These are phyloP conservation scores for Holcopasites calliopsidis DNA, from an alignment of 1,140 invertebrate species.

Conservation along the genomic window DNA sequence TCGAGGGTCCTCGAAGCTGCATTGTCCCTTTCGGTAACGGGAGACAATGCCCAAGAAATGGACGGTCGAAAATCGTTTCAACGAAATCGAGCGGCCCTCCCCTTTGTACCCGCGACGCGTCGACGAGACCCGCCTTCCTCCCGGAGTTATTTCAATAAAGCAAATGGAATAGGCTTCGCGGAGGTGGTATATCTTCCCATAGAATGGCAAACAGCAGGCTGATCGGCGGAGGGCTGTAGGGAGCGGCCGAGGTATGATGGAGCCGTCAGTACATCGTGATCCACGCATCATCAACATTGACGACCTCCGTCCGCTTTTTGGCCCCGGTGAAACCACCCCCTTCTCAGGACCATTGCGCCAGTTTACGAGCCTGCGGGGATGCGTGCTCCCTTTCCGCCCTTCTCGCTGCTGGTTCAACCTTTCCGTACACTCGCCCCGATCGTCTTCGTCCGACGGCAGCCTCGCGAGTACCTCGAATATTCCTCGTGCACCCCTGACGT, in stretches of 20 bases:
- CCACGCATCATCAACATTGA: conserved; percentile 79
- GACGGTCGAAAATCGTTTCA: conserved; percentile 45
- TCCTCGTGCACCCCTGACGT: conserved; percentile 65
- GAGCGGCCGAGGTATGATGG: conserved; percentile 55
- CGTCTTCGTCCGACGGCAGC: background rate
- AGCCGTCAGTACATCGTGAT: conserved; percentile 75
- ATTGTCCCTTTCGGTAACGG: no score
- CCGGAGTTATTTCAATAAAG: conserved; percentile 69
- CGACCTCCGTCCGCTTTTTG: conserved; percentile 75
- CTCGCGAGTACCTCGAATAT: conserved; percentile 8
- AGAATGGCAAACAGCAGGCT: conserved; percentile 43
- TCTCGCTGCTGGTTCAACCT: background rate
- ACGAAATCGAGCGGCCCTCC: conserved; percentile 3
- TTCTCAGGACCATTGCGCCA: conserved; percentile 59
- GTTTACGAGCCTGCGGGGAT: conserved; percentile 72
- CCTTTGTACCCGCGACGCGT: conserved; percentile 37
- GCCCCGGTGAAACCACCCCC: conserved; percentile 44
- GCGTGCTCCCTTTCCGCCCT: conserved; percentile 36
- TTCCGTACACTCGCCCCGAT: background rate
- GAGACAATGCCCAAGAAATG: conserved; percentile 14
- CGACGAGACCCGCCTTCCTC: conserved; percentile 32
- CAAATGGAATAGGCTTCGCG: conserved; percentile 61
- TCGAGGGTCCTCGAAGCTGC: background rate
- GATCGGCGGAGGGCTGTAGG: conserved; percentile 4
- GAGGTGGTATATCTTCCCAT: conserved; percentile 56